Evolutionary conservation across 2,113 vertebrate genomes (phyloP), one percentile per base, ranked within the genome.

Genomic region (Apodemus speciosus): DNA sequence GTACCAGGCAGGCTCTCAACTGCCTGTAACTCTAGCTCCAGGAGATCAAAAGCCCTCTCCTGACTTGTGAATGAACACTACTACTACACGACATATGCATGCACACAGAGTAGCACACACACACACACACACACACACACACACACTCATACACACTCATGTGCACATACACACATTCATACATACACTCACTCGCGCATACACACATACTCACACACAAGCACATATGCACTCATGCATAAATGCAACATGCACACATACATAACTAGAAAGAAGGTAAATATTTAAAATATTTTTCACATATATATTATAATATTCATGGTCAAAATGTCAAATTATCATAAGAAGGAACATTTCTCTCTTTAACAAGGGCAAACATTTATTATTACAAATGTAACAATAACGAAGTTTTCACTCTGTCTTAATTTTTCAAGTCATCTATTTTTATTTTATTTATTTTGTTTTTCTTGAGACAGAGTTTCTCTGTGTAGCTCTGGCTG

Each of bases 341-440:
- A 68, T 21, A 85, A 66, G 32, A 79, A 80, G 58, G 83, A 93
- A 85, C 30, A 18, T 79, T 88, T 88, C 53, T 90, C 4, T 94
- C 32, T 85, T 72, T 53, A 79, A 66, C 35, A 79, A 64, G 56
- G 18, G 49, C 56, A 88, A 88, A 60, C 27, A 18, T 69, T 68
- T 58, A 81, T 68, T 40, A 60, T 43, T 53, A 75, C n/a, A 51
- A 64, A 83, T 13, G 32, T 87, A 43, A 68, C 0, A 1, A 43
- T 76, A 86, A 76, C 4, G 69, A 60, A 43, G 43, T 84, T 40
- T 80, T 56, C 30, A 46, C n/a, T 23, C 84, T 77, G 64, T 25
- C 23, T 89, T 83, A 66, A 83, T 75, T 83, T 75, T 75, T 69
- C 18, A 79, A 72, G 46, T 71, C 25, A 86, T 30, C 46, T 49